Evolutionary conservation across 2,888 invertebrate species (phyloP), one percentile per base, ranked within the genome.

Genomic region (Heteromyza rotundicornis): DNA sequence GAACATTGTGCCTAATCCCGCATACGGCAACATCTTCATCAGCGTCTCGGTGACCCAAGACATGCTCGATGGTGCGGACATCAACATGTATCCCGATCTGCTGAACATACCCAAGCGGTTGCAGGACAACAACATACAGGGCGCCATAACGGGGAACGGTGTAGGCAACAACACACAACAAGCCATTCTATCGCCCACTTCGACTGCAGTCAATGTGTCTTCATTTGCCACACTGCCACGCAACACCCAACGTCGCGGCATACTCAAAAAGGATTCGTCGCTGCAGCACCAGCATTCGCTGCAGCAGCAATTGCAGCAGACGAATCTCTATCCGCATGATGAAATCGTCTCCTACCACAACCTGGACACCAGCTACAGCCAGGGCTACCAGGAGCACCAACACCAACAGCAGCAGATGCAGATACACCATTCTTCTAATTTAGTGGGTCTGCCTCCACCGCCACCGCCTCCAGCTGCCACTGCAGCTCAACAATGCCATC

Each of bases 31-130:
- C 79, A 92, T 94, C 73, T 93, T 92, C 84, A 93, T 94, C 82
- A 92, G 93, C 66, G 92, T 93, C 55, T 89, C 90, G 10, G 86
- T 90, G 71, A 89, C 89, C 63, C 92, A 92, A 82, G 92, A 93
- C 65, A 86, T 90, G 71, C 71, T 84, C 44, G 83, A 84, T 61
- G 86, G 87, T 32, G 84, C 87, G 67, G 86, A 86, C 74, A 85
- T 87, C 53, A 88, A 90, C 64, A 89, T 92, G 77, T 93, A 92
- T 82, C 94, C 94, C 49, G 94, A 94, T 81, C 85, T 94, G 62
- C 84, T 94, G 68, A 92, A 90, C 79, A 88, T 90, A 69, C 89
- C 90, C 57, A 86, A 87, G 73, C 83, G 87, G 57, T 78, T 84
- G 67, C 81, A 84, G 66, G 81, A 81, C 27, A 76, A 66, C 36